These are phyloP conservation scores for Puffinus mauretanicus DNA, from an alignment of 2,113 vertebrate genomes.

Conservation along the genomic window DNA sequence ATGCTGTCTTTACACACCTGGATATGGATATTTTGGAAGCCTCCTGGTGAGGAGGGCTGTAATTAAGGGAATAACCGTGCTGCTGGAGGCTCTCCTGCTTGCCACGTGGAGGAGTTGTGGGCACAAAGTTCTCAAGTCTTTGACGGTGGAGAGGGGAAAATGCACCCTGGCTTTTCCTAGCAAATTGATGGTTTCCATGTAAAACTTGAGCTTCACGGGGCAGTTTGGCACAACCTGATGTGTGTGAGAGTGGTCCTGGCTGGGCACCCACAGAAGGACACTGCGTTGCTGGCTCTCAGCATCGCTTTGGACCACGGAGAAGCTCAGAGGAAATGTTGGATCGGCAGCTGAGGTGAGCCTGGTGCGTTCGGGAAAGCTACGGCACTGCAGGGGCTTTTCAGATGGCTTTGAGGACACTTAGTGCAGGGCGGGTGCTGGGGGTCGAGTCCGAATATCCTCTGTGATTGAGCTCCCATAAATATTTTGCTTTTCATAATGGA, in stretches of 20 bases:
- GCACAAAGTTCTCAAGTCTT: neutral
- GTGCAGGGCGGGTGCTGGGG: neutral
- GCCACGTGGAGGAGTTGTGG: accelerated
- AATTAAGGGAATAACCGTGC: neutral
- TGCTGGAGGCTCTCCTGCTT: neutral
- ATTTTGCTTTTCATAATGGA: neutral
- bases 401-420: neutral
- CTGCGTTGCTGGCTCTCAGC: accelerated
- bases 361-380: neutral
- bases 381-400: neutral
- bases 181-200: neutral
- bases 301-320: accelerated
- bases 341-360: neutral
- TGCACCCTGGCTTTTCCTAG: neutral
- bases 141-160: neutral
- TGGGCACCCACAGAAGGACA: neutral
- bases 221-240: neutral
- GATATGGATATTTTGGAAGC: neutral
- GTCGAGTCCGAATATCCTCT: neutral
- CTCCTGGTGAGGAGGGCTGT: neutral
- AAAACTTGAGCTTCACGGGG: neutral
- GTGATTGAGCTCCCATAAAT: neutral
- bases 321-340: neutral
- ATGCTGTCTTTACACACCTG: neutral
- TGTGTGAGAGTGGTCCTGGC: neutral